Conservation (phyloP, 2,113 vertebrate genomes). For the Pseudorectes ferrugineus region DNA sequence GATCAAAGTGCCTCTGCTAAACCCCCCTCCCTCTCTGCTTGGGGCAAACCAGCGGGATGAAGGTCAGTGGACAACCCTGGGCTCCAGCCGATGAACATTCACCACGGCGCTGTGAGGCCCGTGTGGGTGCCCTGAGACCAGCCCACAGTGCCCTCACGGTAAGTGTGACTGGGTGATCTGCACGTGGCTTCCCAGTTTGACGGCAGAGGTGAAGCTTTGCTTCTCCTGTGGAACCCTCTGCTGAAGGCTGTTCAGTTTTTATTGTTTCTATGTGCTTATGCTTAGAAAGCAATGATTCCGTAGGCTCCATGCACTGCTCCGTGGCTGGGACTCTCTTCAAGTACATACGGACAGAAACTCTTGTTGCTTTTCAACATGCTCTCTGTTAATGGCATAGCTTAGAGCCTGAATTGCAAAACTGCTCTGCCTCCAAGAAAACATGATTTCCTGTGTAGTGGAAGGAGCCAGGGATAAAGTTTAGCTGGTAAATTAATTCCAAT, state of each 20-base stretch:
- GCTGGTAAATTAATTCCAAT: neutral
- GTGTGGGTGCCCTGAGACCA: accelerated
- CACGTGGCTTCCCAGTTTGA: accelerated
- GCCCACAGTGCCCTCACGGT: accelerated
- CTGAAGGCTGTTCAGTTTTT: neutral
- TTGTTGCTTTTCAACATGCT: neutral
- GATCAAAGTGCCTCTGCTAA: neutral
- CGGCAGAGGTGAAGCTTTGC: neutral
- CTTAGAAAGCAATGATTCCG: neutral
- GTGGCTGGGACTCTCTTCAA: neutral
- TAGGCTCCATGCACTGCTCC: neutral
- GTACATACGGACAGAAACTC: neutral
- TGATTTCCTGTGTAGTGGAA: neutral
- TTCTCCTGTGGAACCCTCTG: neutral
- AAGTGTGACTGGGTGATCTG: no score
- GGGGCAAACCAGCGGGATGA: neutral
- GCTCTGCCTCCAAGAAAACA: neutral
- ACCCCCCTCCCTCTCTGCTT: neutral
- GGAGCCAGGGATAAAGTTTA: neutral
- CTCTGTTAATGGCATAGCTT: neutral
- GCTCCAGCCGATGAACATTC: neutral
- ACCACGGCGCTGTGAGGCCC: accelerated
- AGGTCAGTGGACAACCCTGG: neutral
- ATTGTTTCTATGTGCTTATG: neutral
- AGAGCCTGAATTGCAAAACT: neutral